Evolutionary conservation across 1,140 invertebrate species (phyloP).

Genomic region (Conopomorpha cramerella): DNA sequence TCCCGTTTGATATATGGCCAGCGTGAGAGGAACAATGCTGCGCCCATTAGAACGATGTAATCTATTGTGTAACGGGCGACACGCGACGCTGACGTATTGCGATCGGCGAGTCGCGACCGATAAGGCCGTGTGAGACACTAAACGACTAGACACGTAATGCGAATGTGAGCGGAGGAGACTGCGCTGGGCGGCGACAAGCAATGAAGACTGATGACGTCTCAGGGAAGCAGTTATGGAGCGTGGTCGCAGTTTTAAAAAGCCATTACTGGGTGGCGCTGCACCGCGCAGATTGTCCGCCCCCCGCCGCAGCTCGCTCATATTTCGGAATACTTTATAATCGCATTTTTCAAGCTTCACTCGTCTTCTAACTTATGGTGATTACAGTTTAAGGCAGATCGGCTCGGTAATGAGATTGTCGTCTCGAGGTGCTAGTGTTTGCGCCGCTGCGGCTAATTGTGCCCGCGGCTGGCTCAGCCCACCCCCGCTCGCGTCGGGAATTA

Average conservation of each 20-base stretch:
- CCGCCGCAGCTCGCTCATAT: constrained; percentile 36
- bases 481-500: constrained; percentile 4
- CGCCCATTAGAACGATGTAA: too few species aligned
- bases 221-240: constrained; percentile 49
- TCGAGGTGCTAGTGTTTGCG: constrained; percentile 57
- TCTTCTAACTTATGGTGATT: constrained; percentile 58
- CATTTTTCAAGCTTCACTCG: constrained; percentile 54
- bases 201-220: constrained; percentile 57
- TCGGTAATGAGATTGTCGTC: constrained; percentile 54
- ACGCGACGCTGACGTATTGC: too few species aligned
- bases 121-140: constrained; percentile 29
- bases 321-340: constrained; percentile 59
- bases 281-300: constrained; percentile 44
- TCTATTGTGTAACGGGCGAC: too few species aligned
- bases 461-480: constrained; percentile 10
- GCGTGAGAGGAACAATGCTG: too few species aligned
- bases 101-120: too few species aligned
- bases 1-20: constrained; percentile 34
- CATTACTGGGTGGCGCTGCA: constrained; percentile 53
- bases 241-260: constrained; percentile 59
- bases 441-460: constrained; percentile 51
- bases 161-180: constrained; percentile 21
- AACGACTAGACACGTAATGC: constrained; percentile 45
- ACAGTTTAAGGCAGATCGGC: constrained; percentile 55
- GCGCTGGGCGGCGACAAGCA: constrained; percentile 44